A percentile compares a stretch with the other conserved stretches of the same genome.
Conservation (phyloP, 2,888 invertebrate genomes). For the Exephanes ischioxanthus region DNA sequence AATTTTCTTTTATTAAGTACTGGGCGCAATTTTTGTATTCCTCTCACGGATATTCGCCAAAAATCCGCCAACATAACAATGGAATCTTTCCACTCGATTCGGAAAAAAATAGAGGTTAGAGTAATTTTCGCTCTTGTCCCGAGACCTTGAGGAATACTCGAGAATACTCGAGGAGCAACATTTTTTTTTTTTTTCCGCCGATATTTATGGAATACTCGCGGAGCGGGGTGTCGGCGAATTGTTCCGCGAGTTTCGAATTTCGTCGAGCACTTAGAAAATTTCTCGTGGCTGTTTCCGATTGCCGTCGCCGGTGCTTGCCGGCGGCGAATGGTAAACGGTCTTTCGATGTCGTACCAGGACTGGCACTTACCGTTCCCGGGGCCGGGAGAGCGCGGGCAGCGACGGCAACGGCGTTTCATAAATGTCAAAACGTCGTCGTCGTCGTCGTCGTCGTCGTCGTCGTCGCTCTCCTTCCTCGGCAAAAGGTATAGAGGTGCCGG, state of each 20-base stretch:
- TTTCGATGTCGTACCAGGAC: slow-evolving; percentile 55
- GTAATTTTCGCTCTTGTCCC: not conserved
- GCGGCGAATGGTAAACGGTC: slow-evolving; percentile 29
- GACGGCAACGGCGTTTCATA: slow-evolving; percentile 66
- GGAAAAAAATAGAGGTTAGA: too few relatives aligned
- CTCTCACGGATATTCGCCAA: too few relatives aligned
- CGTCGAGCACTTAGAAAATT: slow-evolving; percentile 18
- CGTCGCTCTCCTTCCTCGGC: slow-evolving; percentile 38
- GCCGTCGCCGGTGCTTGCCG: slow-evolving; percentile 15
- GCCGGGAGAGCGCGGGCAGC: slow-evolving; percentile 24
- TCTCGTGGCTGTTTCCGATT: not conserved
- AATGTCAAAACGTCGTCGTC: slow-evolving; percentile 65
- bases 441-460: slow-evolving; percentile 29
- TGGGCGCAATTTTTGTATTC: too few relatives aligned
- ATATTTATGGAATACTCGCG: slow-evolving; percentile 21
- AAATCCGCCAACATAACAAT: too few relatives aligned
- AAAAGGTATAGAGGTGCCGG: slow-evolving; percentile 6
- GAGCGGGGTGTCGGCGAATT: slow-evolving; percentile 6
- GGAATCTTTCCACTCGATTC: too few relatives aligned
- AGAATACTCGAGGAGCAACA: too few relatives aligned
- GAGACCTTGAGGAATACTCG: too few relatives aligned
- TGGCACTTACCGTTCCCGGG: slow-evolving; percentile 53
- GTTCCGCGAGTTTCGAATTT: slow-evolving; percentile 32
- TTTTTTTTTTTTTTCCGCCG: not conserved
- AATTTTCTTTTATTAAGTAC: too few relatives aligned